These are phyloP conservation scores for Drosophila ustulata DNA, from an alignment of 2,888 invertebrate species.

Conservation along the genomic window DNA sequence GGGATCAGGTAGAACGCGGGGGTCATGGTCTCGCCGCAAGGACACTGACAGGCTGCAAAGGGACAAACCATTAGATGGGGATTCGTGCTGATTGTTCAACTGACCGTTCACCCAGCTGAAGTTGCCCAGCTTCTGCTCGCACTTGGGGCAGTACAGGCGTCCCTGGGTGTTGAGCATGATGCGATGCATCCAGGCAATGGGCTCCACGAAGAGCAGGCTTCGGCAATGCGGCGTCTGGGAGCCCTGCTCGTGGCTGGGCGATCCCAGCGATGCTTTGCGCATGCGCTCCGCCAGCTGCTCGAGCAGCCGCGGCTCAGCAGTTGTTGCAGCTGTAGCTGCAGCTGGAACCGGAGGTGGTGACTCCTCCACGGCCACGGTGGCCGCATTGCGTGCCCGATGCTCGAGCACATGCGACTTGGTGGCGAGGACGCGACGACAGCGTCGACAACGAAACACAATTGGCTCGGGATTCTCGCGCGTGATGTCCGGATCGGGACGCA, in stretches of 20 bases:
- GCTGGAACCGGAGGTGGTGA: background rate
- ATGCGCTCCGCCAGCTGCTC: slow-evolving; percentile 82
- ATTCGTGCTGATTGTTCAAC: no score
- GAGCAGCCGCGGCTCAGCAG: slow-evolving; percentile 65
- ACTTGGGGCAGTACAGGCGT: slow-evolving; percentile 94
- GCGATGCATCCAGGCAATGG: slow-evolving; percentile 94
- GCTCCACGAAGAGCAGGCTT: slow-evolving; percentile 94
- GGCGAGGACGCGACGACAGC: slow-evolving; percentile 93
- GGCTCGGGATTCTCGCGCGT: slow-evolving; percentile 92
- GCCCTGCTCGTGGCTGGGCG: slow-evolving; percentile 47
- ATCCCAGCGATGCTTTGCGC: slow-evolving; percentile 73
- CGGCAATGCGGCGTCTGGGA: slow-evolving; percentile 86
- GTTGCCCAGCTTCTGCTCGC: slow-evolving; percentile 93
- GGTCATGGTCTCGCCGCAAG: slow-evolving; percentile 95
- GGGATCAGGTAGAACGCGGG: slow-evolving; percentile 96
- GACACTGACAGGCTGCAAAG: slow-evolving; percentile 92
- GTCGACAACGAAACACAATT: slow-evolving; percentile 92
- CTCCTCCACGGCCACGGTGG: background rate
- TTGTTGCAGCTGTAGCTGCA: background rate
- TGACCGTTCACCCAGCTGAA: slow-evolving; percentile 95
- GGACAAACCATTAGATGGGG: background rate
- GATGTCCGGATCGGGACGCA: slow-evolving; percentile 92
- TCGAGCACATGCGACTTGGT: slow-evolving; percentile 91
- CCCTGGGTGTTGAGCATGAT: slow-evolving; percentile 90
- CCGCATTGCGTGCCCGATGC: slow-evolving; percentile 85